Conservation (phyloP, 2,888 invertebrate genomes). For the Peribatodes rhomboidaria region DNA sequence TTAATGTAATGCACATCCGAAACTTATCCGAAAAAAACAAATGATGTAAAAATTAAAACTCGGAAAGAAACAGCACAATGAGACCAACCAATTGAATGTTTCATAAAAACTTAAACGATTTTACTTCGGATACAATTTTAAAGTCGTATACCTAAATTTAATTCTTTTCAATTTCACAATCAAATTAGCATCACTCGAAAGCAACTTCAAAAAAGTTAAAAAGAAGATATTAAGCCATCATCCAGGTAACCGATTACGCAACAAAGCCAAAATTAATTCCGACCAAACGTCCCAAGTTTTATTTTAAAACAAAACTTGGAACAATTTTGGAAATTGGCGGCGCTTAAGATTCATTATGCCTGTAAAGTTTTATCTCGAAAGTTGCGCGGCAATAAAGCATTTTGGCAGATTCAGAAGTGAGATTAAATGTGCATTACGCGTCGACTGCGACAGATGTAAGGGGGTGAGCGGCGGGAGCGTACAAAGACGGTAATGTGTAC, state of each 20-base stretch:
- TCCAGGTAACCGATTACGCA: constrained; percentile 77
- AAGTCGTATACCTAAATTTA: constrained; percentile 30
- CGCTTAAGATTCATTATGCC: constrained; percentile 84
- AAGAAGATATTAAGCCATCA: constrained; percentile 62
- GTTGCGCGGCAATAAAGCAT: constrained; percentile 83
- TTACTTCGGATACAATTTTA: constrained; percentile 36
- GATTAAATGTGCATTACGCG: constrained; percentile 81
- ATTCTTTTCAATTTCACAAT: constrained; percentile 5
- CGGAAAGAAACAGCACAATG: no score
- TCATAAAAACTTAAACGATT: neutral
- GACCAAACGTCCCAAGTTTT: constrained; percentile 73
- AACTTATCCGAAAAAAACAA: no score
- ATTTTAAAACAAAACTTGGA: constrained; percentile 80
- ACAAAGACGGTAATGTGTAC: constrained; percentile 16
- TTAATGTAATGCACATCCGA: no score
- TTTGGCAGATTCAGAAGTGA: constrained; percentile 83
- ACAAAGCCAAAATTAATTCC: constrained; percentile 79
- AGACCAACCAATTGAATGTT: no score
- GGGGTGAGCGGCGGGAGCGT: neutral
- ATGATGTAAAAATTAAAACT: no score
- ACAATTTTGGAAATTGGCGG: constrained; percentile 81
- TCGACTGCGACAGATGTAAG: constrained; percentile 21
- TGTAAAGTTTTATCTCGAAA: constrained; percentile 83
- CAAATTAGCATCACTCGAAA: constrained; percentile 34
- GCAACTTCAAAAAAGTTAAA: constrained; percentile 54